Percentiles rank a stretch among this genome's conserved stretches.
These are phyloP conservation scores for Scaptomyza montana DNA, from an alignment of 1,140 invertebrate genomes.

Conservation along the genomic window DNA sequence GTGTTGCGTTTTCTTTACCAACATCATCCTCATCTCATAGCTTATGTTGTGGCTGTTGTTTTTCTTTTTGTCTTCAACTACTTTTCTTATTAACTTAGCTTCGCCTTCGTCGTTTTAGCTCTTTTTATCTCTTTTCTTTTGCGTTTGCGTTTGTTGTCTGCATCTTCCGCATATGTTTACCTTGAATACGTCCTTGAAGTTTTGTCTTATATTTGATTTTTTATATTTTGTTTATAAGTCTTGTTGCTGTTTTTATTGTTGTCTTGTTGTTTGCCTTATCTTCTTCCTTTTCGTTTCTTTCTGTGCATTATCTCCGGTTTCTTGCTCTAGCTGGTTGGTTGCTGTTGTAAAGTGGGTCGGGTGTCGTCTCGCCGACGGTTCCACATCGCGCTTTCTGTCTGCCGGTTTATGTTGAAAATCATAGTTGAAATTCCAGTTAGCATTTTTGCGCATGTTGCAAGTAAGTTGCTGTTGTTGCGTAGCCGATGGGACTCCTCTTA, in stretches of 20 bases:
- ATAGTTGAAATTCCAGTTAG: conserved; percentile 47
- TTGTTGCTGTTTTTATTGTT: conserved; percentile 41
- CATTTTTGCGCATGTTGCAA: conserved; percentile 14
- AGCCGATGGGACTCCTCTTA: background rate
- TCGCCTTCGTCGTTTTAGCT: conserved; percentile 10
- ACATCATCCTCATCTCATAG: conserved; percentile 19
- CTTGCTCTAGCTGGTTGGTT: conserved; percentile 17
- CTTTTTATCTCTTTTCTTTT: conserved; percentile 13
- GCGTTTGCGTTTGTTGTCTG: conserved; percentile 11
- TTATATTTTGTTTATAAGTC: conserved; percentile 69
- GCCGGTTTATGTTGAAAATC: background rate
- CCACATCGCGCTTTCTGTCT: background rate
- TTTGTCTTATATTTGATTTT: conserved; percentile 75
- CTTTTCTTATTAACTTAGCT: conserved; percentile 50
- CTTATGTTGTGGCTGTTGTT: conserved; percentile 25
- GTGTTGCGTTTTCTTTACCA: conserved; percentile 66
- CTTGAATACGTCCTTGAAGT: conserved; percentile 81
- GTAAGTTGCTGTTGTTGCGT: background rate
- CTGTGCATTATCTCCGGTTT: conserved; percentile 30
- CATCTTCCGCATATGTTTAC: conserved; percentile 68
- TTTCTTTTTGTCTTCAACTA: conserved; percentile 21
- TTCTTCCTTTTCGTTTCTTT: conserved; percentile 36
- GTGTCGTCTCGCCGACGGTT: background rate
- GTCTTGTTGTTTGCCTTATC: conserved; percentile 40
- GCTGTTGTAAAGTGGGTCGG: conserved; percentile 35